Conservation (phyloP, 2,113 vertebrate species). For the Dascyllus trimaculatus region DNA sequence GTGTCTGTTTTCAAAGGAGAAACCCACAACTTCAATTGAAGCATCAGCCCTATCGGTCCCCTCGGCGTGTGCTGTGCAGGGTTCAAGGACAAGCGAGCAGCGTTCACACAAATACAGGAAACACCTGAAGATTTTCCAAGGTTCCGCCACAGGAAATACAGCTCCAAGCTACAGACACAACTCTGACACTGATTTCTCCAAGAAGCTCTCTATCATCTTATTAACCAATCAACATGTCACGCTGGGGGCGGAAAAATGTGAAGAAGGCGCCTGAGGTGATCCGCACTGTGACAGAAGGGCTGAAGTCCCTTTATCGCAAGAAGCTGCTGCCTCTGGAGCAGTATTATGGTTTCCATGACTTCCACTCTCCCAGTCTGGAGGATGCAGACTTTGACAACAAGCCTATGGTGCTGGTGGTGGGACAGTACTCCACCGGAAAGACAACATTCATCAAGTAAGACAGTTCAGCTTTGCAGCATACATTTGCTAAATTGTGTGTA, state of each 20-base stretch:
- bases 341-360: slow-evolving; percentile 90
- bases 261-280: slow-evolving; percentile 90
- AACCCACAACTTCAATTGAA: slow-evolving; percentile 39
- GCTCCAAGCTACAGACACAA: slow-evolving; percentile 27
- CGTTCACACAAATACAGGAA: slow-evolving; percentile 77
- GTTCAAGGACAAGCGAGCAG: slow-evolving; percentile 62
- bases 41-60: slow-evolving; percentile 30
- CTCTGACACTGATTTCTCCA: slow-evolving; percentile 49
- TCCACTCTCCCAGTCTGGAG: slow-evolving; percentile 91
- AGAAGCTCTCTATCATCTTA: slow-evolving; percentile 35
- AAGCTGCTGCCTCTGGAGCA: slow-evolving; percentile 93
- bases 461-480: not conserved
- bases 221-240: slow-evolving; percentile 87
- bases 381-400: slow-evolving; percentile 95
- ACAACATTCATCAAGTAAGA: slow-evolving; percentile 93
- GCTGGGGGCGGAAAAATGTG: slow-evolving; percentile 89
- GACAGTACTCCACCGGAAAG: slow-evolving; percentile 95
- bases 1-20: slow-evolving; percentile 29
- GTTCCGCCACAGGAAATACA: slow-evolving; percentile 62
- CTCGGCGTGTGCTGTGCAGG: slow-evolving; percentile 24
- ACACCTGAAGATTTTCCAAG: slow-evolving; percentile 70
- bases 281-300: slow-evolving; percentile 90
- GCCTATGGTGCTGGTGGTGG: slow-evolving; percentile 95
- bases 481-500: not conserved
- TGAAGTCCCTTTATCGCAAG: slow-evolving; percentile 89